Conservation (phyloP, 2,797 vertebrate species). For the Cetoscarus ocellatus region DNA sequence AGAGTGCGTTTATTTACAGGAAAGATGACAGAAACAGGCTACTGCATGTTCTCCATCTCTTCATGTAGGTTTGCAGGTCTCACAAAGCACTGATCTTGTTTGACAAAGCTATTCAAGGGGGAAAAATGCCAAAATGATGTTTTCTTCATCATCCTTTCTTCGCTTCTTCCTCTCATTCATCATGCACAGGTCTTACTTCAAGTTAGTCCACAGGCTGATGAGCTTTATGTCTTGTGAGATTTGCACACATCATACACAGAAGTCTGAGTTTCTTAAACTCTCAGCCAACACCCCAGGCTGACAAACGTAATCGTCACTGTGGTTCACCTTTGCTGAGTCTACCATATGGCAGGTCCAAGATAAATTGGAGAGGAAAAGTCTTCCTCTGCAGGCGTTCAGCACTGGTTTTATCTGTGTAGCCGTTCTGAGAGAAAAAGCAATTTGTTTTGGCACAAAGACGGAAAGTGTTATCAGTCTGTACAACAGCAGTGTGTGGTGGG, state of each 20-base stretch:
- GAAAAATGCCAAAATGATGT: slow-evolving; percentile 36
- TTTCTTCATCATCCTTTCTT: slow-evolving; percentile 39
- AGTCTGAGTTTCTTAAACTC: slow-evolving; percentile 45
- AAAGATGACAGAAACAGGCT: no score
- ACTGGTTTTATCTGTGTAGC: slow-evolving; percentile 13
- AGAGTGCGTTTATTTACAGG: no score
- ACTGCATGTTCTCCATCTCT: no score
- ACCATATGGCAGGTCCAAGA: slow-evolving; percentile 45
- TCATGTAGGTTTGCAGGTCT: neutral
- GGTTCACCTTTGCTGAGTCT: slow-evolving; percentile 48
- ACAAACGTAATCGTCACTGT: slow-evolving; percentile 38
- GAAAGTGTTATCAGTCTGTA: slow-evolving; percentile 21
- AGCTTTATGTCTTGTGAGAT: slow-evolving; percentile 41
- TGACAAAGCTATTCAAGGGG: slow-evolving; percentile 7
- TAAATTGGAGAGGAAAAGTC: slow-evolving; percentile 42
- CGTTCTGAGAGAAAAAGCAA: slow-evolving; percentile 18
- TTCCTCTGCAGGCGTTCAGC: slow-evolving; percentile 10
- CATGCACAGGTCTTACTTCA: slow-evolving; percentile 30
- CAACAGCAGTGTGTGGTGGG: neutral
- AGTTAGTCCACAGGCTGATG: slow-evolving; percentile 60
- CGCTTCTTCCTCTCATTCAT: neutral
- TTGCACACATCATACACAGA: slow-evolving; percentile 38
- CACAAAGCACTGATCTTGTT: slow-evolving; percentile 14
- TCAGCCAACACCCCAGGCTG: slow-evolving; percentile 40
- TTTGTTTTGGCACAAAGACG: slow-evolving; percentile 13